Conservation (phyloP, 2,113 vertebrate species). For the Saccopteryx leptura region DNA sequence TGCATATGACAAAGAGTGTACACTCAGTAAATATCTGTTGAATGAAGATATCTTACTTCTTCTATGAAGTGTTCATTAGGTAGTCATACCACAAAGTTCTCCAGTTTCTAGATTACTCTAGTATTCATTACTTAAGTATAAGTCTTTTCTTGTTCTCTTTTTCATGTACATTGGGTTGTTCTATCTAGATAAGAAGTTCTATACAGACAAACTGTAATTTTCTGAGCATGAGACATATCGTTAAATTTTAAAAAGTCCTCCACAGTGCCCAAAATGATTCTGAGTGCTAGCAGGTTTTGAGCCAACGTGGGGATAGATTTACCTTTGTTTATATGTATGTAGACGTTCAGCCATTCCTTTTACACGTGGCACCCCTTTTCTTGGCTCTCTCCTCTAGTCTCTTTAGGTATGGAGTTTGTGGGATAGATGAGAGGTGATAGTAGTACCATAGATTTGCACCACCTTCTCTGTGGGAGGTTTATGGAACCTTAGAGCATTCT, state of each 20-base stretch:
- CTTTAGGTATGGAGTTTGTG: background rate
- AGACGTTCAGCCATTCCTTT: background rate
- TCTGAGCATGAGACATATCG: background rate
- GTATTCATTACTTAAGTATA: background rate
- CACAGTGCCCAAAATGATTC: background rate
- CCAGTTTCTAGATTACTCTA: background rate
- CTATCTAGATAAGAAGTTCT: background rate
- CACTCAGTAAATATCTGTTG: background rate
- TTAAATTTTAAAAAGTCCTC: background rate
- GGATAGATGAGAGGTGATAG: background rate
- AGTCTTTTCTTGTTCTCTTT: slow-evolving; percentile 4
- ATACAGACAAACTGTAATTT: background rate
- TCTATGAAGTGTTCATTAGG: background rate
- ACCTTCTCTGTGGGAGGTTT: background rate
- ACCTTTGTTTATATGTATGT: background rate
- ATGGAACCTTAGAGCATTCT: background rate
- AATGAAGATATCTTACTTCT: background rate
- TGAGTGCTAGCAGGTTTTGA: background rate
- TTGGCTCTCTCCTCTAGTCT: background rate
- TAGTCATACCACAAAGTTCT: background rate
- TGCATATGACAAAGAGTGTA: background rate
- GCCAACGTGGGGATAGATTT: background rate
- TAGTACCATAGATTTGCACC: background rate
- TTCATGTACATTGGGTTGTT: background rate
- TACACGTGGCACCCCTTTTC: background rate